Conservation (phyloP, 2,888 invertebrate genomes). For the Tuta absoluta region DNA sequence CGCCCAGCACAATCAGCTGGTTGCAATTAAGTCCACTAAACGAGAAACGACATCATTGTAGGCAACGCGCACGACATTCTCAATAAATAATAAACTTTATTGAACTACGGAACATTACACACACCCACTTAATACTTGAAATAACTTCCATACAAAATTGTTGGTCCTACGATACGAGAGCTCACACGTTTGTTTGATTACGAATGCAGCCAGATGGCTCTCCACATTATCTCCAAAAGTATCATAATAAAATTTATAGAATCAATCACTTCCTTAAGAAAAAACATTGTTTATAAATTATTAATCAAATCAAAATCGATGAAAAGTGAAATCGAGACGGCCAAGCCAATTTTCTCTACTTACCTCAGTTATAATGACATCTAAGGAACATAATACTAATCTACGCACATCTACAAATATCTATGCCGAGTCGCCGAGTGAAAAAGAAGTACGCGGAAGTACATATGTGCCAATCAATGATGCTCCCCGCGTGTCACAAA, state of each 20-base stretch:
- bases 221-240: not conserved
- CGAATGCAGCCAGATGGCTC: not conserved
- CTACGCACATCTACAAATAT: too few species aligned
- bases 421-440: not conserved
- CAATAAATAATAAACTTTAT: constrained; percentile 12
- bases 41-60: constrained; percentile 33
- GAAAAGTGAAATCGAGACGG: not conserved
- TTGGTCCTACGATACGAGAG: too few species aligned
- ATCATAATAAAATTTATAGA: not conserved
- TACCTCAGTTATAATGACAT: too few species aligned
- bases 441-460: not conserved
- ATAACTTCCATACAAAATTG: not conserved
- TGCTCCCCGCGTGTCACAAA: not conserved
- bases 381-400: too few species aligned
- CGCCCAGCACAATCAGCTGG: constrained; percentile 44
- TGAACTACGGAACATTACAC: not conserved
- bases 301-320: not conserved
- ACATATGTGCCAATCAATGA: not conserved
- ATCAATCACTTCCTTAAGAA: not conserved
- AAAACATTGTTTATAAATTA: not conserved
- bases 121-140: not conserved
- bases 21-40: constrained; percentile 39
- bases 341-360: not conserved
- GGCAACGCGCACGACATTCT: constrained; percentile 22
- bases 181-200: too few species aligned